Conservation (phyloP, 1,140 invertebrate genomes). For the Dendroctonus valens region DNA sequence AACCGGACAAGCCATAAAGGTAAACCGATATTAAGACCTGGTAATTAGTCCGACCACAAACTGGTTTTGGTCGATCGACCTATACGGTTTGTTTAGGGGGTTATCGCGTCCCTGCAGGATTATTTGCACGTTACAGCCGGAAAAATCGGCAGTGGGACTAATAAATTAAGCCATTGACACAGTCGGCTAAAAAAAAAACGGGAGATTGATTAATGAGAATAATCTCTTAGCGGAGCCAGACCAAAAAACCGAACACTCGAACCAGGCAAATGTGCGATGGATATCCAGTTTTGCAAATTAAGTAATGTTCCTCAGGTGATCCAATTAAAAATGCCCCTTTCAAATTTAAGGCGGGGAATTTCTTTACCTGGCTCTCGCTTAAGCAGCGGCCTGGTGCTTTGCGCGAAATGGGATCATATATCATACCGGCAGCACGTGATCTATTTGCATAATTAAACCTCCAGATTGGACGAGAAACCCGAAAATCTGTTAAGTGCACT, state of each 20-base stretch:
- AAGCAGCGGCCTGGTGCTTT: constrained; percentile 9
- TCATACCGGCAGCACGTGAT: no score
- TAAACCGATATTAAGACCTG: constrained; percentile 32
- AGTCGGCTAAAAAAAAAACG: no score
- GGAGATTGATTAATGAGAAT: no score
- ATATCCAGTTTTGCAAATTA: constrained; percentile 3
- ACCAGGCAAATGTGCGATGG: background rate
- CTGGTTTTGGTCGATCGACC: constrained; percentile 16
- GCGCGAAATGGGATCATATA: background rate
- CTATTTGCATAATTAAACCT: no score
- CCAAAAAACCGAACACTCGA: no score
- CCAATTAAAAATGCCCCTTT: constrained; percentile 20
- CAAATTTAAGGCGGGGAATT: constrained; percentile 20
- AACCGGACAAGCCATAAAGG: constrained; percentile 31
- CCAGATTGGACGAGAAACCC: no score
- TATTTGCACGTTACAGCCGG: no score
- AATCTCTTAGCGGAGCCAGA: no score
- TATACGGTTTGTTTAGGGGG: background rate
- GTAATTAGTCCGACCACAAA: constrained; percentile 28
- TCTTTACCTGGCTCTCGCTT: constrained; percentile 15
- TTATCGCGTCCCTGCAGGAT: background rate
- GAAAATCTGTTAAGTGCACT: no score
- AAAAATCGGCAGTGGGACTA: no score
- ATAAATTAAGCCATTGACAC: no score
- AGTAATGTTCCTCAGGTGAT: constrained; percentile 5